Evolutionary conservation across 2,888 invertebrate genomes (phyloP).

Genomic region (Eulithis testata): DNA sequence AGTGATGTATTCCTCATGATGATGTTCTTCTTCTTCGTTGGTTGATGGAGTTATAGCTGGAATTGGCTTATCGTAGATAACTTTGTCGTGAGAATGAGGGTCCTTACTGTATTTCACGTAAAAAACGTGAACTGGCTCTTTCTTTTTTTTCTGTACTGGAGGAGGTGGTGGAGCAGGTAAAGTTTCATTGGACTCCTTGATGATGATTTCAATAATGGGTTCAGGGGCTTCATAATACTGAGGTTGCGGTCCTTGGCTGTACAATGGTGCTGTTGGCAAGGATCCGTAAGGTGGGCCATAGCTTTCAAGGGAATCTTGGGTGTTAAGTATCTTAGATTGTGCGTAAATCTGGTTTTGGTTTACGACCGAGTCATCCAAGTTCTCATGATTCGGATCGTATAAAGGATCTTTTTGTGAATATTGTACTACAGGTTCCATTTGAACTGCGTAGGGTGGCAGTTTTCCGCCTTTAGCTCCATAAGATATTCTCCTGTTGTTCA

Average conservation of each 20-base stretch:
- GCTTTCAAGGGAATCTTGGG: constrained; percentile 73
- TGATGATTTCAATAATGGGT: constrained; percentile 96
- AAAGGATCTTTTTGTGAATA: constrained; percentile 92
- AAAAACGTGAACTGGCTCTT: constrained; percentile 95
- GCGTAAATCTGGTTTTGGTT: constrained; percentile 79
- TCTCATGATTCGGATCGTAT: constrained; percentile 85
- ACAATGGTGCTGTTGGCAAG: constrained; percentile 77
- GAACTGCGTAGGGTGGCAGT: constrained; percentile 89
- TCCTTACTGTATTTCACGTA: constrained; percentile 96
- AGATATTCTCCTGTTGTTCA: constrained; percentile 83
- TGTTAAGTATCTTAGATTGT: constrained; percentile 76
- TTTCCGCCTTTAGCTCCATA: constrained; percentile 78
- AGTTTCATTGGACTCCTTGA: constrained; percentile 94
- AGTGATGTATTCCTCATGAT: constrained; percentile 84
- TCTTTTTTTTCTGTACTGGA: constrained; percentile 81
- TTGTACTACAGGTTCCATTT: constrained; percentile 92
- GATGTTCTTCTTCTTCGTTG: constrained; percentile 84
- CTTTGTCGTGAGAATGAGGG: constrained; percentile 88
- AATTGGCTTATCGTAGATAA: constrained; percentile 92
- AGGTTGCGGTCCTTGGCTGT: constrained; percentile 75
- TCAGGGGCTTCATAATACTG: constrained; percentile 91
- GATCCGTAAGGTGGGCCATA: constrained; percentile 79
- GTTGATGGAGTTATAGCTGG: constrained; percentile 90
- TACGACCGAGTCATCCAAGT: constrained; percentile 72
- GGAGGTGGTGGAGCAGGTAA: constrained; percentile 87